Evolutionary conservation across 2,888 invertebrate species (phyloP), one percentile per base, ranked within the genome.

Genomic region (Labia minor): DNA sequence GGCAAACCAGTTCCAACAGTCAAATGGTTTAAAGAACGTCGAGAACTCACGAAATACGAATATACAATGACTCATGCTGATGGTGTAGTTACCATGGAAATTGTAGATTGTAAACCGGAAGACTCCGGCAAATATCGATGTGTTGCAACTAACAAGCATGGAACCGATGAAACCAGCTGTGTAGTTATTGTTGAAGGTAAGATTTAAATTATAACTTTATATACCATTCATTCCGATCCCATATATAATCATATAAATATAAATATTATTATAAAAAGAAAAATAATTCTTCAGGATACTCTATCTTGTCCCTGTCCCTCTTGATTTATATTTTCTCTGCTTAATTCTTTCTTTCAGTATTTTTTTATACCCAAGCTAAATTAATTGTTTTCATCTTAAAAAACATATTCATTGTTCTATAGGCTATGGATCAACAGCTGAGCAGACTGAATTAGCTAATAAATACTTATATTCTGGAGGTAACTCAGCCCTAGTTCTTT

Each of bases 51-150:
- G 67, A 92, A 90, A 77, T 88, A 90, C 76, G 93, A 95, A 73
- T 96, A 92, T 78, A 85, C 92, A 66, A 93, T 95, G 88, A 85
- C 88, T 2, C 88, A 90, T 76, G 86, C 94, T 1, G 95, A 95
- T 78, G 99, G 99, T 73, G 96, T 99, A 63, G 91, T 96, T 66
- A 94, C 96, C 0, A 86, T 99, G 81, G 99, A 99, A 82, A 95
- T 99, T 73, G 85, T 92, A 71, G 93, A 94, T 79, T 95, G 96
- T 77, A 88, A 90, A 74, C 90, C 95, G 0, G 89, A 89, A 68
- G 99, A 99, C 81, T 94, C 95, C 70, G 99, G 99, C 72, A 94
- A 92, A 77, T 99, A 99, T 80, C 86, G 86, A 62, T 98, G 98
- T 78, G 85, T 90, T 37, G 98, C 99, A 18, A 89, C 89, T 71